Evolutionary conservation across 2,888 invertebrate species (phyloP).

Genomic region (Podotricha telesiphe): DNA sequence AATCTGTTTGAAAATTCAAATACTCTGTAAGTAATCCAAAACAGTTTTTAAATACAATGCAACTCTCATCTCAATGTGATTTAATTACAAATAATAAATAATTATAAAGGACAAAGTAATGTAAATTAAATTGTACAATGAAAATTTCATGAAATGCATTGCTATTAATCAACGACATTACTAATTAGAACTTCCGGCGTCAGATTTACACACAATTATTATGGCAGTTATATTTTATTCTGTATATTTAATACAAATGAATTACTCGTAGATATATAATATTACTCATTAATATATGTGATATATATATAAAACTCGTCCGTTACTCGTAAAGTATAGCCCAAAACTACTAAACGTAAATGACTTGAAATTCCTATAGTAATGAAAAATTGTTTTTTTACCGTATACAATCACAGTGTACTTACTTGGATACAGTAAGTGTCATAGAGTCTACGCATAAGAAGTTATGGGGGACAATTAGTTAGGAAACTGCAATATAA

Average conservation of each 20-base stretch:
- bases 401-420: no score
- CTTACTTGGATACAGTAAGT: no score
- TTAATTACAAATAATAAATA: no score
- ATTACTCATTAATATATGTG: not conserved
- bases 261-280: not conserved
- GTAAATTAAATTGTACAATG: not conserved
- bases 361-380: no score
- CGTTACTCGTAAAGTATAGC: not conserved
- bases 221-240: not conserved
- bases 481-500: not conserved
- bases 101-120: not conserved
- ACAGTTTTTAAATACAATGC: no score
- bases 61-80: no score
- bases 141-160: not conserved
- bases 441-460: not conserved
- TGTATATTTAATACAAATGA: not conserved
- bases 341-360: no score
- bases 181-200: constrained; percentile 9
- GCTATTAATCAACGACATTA: constrained; percentile 1
- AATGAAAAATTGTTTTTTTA: no score
- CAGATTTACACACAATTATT: not conserved
- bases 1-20: no score
- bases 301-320: not conserved
- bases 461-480: not conserved
- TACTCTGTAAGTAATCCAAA: no score